Base-by-base conservation (phyloP, 2,888 invertebrate genomes). In the Pycnomerus fuliginosus region DNA sequence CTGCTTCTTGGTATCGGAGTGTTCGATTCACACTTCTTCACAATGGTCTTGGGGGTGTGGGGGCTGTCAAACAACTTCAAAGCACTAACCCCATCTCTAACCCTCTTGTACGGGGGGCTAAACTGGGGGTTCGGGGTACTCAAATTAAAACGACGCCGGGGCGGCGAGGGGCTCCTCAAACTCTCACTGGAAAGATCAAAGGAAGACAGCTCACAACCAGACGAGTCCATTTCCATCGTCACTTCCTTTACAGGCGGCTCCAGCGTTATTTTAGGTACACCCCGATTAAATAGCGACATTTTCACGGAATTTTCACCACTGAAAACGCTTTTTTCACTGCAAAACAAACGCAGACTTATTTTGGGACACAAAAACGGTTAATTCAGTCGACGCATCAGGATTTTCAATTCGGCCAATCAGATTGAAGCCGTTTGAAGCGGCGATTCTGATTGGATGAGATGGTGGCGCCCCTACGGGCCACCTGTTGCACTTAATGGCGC, bases 21-120 rank as follows among this genome's bases (percentile, higher is more conserved):
- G 53, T 83, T 77, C 0, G 78, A 7, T 10, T 7, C 75, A 48
- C 81, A 81, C 60, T 85, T 87, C 63, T 86, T 82, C 17, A 88
- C 71, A 11, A 92, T 76, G 0, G 89, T 89, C 73, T 90, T 90
- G 2, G 92, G 91, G 2, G 91, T 90, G 50, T 87, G 83, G 1
- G 91, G 91, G 34, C 87, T 87, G 73, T 91, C 90, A 63, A 89
- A 89, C 1, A 93, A 73, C 56, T 90, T 82, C 61, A 74, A 64
- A 1, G 82, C 78, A 52, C 78, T 66, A 20, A 80, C 79, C 53
- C 77, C 68, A 1, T 82, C 78, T 52, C 78, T 66, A 20, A 80
- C 79, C 53, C 77, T 68, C 54, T 79, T 78, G 53, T 80, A 80
- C 4, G 83, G 83, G 17, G 83, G 83, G 64, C 78, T 78, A n/a